These are phyloP conservation scores for Acanthopleura granulata DNA, from an alignment of 2,888 invertebrate species.

Conservation along the genomic window DNA sequence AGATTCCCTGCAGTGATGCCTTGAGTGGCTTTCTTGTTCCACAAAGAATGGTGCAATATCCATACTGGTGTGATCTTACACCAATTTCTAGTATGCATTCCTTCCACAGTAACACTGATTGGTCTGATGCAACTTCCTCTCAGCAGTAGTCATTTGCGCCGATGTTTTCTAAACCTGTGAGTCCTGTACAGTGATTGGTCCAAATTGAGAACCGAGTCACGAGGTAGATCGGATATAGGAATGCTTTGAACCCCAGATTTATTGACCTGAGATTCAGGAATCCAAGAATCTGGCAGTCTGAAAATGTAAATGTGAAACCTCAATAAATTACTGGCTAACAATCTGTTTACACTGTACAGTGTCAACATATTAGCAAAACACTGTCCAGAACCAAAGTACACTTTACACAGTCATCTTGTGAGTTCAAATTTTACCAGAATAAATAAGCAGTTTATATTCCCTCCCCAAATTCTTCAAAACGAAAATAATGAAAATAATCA, in stretches of 20 bases:
- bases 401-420: too few species aligned
- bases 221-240: constrained; percentile 65
- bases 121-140: too few species aligned
- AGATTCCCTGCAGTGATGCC: too few species aligned
- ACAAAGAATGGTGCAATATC: neutral
- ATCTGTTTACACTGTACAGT: too few species aligned
- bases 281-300: constrained; percentile 85
- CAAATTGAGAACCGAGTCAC: constrained; percentile 49
- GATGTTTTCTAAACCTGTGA: constrained; percentile 59
- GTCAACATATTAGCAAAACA: too few species aligned
- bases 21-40: too few species aligned
- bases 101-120: neutral
- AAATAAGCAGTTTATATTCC: too few species aligned
- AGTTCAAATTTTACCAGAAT: too few species aligned
- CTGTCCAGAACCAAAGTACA: too few species aligned
- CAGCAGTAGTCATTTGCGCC: constrained; percentile 48
- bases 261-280: constrained; percentile 76
- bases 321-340: neutral
- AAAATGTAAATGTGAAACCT: neutral
- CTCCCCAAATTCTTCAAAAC: too few species aligned
- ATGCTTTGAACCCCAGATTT: constrained; percentile 47
- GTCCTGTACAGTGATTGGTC: constrained; percentile 54
- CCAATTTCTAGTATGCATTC: neutral
- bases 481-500: too few species aligned
- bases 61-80: constrained; percentile 11